These are phyloP conservation scores for Drosophila bifasciata DNA, from an alignment of 1,140 invertebrate genomes.

Conservation along the genomic window DNA sequence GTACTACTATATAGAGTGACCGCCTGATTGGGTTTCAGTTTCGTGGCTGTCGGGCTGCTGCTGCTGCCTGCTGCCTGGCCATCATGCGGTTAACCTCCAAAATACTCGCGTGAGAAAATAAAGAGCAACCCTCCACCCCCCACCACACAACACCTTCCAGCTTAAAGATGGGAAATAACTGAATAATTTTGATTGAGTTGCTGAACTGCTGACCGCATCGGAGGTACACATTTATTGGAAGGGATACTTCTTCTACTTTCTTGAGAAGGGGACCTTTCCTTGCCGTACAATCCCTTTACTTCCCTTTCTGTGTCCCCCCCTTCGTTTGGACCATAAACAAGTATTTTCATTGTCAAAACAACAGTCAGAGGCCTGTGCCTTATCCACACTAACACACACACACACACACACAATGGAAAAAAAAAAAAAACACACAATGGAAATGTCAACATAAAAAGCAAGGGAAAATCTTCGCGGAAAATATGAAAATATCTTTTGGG, in stretches of 20 bases:
- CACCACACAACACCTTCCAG: not conserved
- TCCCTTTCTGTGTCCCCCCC: too few species aligned
- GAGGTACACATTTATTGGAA: too few species aligned
- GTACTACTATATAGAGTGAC: conserved; percentile 6
- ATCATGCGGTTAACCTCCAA: conserved; percentile 32
- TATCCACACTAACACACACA: too few species aligned
- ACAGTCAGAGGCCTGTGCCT: conserved; percentile 12
- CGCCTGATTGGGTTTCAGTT: conserved; percentile 41
- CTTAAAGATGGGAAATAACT: conserved; percentile 23
- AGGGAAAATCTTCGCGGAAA: conserved; percentile 41
- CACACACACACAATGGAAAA: too few species aligned
- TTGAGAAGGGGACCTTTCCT: not conserved
- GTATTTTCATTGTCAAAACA: conserved; percentile 61
- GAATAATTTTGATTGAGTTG: not conserved
- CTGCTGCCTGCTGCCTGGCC: too few species aligned
- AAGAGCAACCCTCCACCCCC: not conserved
- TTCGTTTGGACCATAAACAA: conserved; percentile 49
- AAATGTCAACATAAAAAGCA: conserved; percentile 50
- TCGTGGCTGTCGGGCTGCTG: conserved; percentile 19
- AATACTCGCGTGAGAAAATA: conserved; percentile 41
- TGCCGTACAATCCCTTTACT: conserved; percentile 6
- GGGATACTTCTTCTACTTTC: too few species aligned
- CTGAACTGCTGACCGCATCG: conserved; percentile 2
- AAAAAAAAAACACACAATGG: too few species aligned
- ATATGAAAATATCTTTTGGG: conserved; percentile 52